These are phyloP conservation scores for Pluvialis apricaria DNA, from an alignment of 2,113 vertebrate genomes.

Conservation along the genomic window DNA sequence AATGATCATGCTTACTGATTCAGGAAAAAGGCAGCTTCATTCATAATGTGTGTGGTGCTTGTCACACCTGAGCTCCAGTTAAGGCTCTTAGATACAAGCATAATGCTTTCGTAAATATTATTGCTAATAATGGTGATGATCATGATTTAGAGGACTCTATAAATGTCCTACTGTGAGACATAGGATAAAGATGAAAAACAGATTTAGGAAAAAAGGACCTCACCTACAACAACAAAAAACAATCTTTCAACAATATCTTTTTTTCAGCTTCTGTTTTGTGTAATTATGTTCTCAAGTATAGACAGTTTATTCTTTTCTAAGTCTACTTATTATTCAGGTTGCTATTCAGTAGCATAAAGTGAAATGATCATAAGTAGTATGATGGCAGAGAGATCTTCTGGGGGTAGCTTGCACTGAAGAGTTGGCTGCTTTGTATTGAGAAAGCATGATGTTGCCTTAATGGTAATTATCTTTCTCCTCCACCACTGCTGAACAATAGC, in stretches of 20 bases:
- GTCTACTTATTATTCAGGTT: background rate
- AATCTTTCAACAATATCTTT: background rate
- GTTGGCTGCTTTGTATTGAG: background rate
- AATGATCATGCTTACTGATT: background rate
- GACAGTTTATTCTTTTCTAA: background rate
- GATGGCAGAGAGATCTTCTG: background rate
- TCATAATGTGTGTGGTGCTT: background rate
- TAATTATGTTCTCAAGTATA: background rate
- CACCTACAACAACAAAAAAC: background rate
- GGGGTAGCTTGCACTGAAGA: background rate
- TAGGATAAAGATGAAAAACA: background rate
- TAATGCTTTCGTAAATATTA: background rate
- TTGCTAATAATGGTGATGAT: background rate
- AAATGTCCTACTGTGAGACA: background rate
- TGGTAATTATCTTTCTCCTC: constrained; percentile 23
- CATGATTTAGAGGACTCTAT: background rate
- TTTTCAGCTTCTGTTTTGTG: background rate
- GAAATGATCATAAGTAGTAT: background rate
- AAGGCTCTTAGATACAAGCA: background rate
- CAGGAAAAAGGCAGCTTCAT: background rate
- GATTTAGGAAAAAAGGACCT: background rate
- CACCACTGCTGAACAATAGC: background rate
- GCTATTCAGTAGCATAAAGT: background rate
- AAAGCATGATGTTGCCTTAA: constrained; percentile 19
- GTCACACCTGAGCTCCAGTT: background rate